Evolutionary conservation across 2,888 invertebrate genomes (phyloP), one percentile per base, ranked within the genome.

Genomic region (Zootermopsis nevadensis): DNA sequence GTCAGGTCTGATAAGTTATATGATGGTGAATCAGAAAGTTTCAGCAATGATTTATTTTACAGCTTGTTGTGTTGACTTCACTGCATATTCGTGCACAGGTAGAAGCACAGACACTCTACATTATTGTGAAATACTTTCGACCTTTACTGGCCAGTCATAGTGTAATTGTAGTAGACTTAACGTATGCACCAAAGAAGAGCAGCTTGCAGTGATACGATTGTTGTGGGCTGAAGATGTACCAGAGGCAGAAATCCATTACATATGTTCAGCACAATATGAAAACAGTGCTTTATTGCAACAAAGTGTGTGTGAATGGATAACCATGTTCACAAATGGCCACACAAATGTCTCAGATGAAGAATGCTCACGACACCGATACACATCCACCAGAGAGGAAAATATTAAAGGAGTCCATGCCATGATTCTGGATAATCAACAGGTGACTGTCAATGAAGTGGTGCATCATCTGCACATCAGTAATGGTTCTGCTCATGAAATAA

Each of bases 291-390:
- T 84, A 10, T 77, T 42, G 27, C 69, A 77, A 22, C 24, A 79
- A 38, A 84, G 69, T 81, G 82, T 84, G 55, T 69, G 72, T 79
- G 55, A 82, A 66, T 82, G 82, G 82, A 84, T 79, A 82, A 55
- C 79, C 69, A 83, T 35, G 53, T 76, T 83, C 22, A 79, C 82
- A 82, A 81, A 72, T 67, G 69, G 72, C 79, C 82, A 38, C 30
- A 84, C 77, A 84, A 84, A 72, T 27, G 72, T 82, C 10, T 79
- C 38, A 30, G 27, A 84, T 27, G 72, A 69, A 33, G 67, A 83
- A 82, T 35, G 77, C 81, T 53, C 77, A 19, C 53, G 30, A 27
- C 82, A 35, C 19, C 77, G 81, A 66, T 42, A n/a, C n/a, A 76
- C 77, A 55, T 55, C 76, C 81, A 81, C 74, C n/a, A 80, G 7